Evolutionary conservation across 2,113 vertebrate species (phyloP).

Genomic region (Phasianus colchicus): DNA sequence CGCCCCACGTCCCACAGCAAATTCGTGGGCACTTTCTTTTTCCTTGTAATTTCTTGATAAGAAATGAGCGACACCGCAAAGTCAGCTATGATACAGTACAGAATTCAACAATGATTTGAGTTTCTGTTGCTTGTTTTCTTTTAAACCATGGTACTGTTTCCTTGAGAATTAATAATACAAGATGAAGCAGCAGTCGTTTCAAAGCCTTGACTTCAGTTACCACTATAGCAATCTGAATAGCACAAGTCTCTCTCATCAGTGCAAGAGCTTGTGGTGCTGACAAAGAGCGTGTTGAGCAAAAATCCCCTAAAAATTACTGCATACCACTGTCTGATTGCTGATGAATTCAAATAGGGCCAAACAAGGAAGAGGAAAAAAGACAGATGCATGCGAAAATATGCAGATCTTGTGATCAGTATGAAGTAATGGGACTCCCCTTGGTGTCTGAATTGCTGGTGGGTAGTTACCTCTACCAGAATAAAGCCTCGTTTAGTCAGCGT

Average conservation of each 20-base stretch:
- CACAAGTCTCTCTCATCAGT: not conserved
- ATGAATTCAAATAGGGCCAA: not conserved
- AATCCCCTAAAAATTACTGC: not conserved
- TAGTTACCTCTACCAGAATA: not conserved
- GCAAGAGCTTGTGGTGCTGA: not conserved
- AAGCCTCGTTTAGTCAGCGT: not conserved
- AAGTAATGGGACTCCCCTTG: not conserved
- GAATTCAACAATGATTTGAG: not conserved
- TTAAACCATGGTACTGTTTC: not conserved
- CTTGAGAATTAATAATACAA: not conserved
- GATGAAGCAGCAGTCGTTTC: not conserved
- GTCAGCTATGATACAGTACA: not conserved
- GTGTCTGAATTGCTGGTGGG: not conserved
- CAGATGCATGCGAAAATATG: not conserved
- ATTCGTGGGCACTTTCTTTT: not conserved
- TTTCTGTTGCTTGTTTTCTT: too few species aligned
- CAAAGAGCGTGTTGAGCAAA: not conserved
- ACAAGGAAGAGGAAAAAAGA: not conserved
- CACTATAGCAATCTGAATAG: not conserved
- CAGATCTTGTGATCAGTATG: not conserved
- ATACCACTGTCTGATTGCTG: not conserved
- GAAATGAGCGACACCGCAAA: not conserved
- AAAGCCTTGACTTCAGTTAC: not conserved
- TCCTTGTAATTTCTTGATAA: not conserved
- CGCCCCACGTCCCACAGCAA: not conserved